phyloP scores from a whole-genome alignment of 2,113 vertebrate species.

The Larimichthys polyactis region DNA sequence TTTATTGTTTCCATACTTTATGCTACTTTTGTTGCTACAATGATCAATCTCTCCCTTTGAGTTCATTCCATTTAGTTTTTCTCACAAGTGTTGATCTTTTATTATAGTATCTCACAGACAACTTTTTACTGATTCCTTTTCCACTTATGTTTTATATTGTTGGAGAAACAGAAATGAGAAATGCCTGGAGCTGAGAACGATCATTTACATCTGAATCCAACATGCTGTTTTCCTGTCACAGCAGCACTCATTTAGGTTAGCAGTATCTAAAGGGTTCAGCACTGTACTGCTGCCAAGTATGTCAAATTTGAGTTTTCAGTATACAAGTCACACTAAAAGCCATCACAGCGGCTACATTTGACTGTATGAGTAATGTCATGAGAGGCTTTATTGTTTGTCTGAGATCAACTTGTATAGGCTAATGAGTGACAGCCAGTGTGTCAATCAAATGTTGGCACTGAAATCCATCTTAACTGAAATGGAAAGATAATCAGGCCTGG shows the following conservation, averaged over 20 bases:
- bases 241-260: not conserved
- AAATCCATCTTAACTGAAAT: not conserved
- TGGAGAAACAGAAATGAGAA: not conserved
- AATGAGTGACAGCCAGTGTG: not conserved
- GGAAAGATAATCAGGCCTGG: not conserved
- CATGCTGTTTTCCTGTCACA: not conserved
- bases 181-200: not conserved
- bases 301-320: not conserved
- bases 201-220: not conserved
- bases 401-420: not conserved
- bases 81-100: constrained; percentile 14
- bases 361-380: not conserved
- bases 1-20: constrained; percentile 56
- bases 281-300: not conserved
- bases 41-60: constrained; percentile 15
- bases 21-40: constrained; percentile 25
- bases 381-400: not conserved
- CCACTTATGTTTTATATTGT: not conserved
- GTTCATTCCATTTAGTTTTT: constrained; percentile 16
- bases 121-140: not conserved
- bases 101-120: not conserved
- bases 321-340: not conserved
- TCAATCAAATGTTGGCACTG: not conserved
- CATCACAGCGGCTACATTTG: not conserved
- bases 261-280: not conserved